A percentile compares a stretch with the other conserved stretches of the same genome.
These are phyloP conservation scores for Rhabdornis inornatus DNA, from an alignment of 2,113 vertebrate species.

Conservation along the genomic window DNA sequence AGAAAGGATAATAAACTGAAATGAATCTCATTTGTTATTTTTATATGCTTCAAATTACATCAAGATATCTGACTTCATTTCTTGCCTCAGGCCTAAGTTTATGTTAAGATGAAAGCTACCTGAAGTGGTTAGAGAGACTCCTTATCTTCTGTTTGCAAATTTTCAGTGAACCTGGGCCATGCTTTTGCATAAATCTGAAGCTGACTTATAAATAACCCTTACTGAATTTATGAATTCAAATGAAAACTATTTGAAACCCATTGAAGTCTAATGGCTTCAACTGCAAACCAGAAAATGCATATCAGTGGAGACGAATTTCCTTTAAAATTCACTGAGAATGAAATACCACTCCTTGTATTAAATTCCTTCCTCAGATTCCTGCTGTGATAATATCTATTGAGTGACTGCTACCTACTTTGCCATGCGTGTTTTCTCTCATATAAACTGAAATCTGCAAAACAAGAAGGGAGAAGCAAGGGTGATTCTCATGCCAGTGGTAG, in stretches of 20 bases:
- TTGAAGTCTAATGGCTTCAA: neutral
- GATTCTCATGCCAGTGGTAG: neutral
- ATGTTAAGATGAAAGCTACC: constrained; percentile 24
- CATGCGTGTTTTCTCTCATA: neutral
- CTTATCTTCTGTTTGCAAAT: neutral
- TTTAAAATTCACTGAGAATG: neutral
- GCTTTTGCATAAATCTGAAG: neutral
- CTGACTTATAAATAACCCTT: neutral
- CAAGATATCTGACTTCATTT: neutral
- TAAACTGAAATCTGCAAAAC: neutral
- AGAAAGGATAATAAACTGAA: neutral
- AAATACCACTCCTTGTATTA: neutral
- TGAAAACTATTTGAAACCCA: neutral
- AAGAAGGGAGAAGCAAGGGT: neutral
- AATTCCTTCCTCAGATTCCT: neutral
- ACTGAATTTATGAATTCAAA: constrained; percentile 2
- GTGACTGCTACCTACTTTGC: neutral
- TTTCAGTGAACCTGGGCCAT: neutral
- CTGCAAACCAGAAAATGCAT: neutral
- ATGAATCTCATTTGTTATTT: neutral
- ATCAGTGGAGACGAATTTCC: neutral
- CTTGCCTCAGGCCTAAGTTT: neutral
- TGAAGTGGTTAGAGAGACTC: neutral
- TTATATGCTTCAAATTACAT: neutral
- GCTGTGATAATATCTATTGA: neutral